phyloP scores from a whole-genome alignment of 2,888 invertebrate species.

The Andrena flavipes region DNA sequence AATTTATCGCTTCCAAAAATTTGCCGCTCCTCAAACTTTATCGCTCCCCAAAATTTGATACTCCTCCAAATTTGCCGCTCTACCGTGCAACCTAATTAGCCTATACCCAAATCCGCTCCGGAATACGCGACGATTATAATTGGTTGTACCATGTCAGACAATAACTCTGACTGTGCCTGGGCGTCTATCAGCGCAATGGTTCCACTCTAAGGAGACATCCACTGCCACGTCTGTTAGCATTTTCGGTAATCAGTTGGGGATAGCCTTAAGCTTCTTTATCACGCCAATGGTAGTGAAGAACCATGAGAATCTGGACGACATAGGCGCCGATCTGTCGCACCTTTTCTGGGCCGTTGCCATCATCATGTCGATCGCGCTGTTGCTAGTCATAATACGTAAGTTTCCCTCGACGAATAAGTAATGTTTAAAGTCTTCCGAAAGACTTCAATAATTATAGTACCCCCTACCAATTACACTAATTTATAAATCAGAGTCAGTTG shows the following conservation, averaged over 20 bases:
- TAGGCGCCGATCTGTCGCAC: conserved; percentile 83
- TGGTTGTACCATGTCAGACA: conserved; percentile 84
- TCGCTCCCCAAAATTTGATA: too few species aligned
- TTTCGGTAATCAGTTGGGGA: conserved; percentile 91
- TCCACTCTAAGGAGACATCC: conserved; percentile 87
- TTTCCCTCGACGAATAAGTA: neutral
- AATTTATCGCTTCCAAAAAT: too few species aligned
- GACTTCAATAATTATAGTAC: too few species aligned
- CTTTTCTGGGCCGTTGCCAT: conserved; percentile 79
- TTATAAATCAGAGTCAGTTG: too few species aligned
- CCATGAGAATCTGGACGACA: conserved; percentile 83
- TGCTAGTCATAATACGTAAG: conserved; percentile 86
- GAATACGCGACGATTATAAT: neutral
- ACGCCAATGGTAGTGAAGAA: conserved; percentile 87
- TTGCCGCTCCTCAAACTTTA: too few species aligned
- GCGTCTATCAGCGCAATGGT: conserved; percentile 90
- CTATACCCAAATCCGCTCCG: too few species aligned
- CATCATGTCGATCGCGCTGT: conserved; percentile 86
- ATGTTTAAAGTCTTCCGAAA: too few species aligned
- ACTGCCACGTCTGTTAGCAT: conserved; percentile 91
- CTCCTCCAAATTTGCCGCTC: too few species aligned
- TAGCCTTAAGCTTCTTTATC: conserved; percentile 89
- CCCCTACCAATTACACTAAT: too few species aligned
- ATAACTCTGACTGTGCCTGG: conserved; percentile 89
- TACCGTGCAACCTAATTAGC: too few species aligned